Percentiles rank a stretch among this genome's conserved stretches.
phyloP scores from a whole-genome alignment of 2,797 vertebrate species.

The Spizella passerina region DNA sequence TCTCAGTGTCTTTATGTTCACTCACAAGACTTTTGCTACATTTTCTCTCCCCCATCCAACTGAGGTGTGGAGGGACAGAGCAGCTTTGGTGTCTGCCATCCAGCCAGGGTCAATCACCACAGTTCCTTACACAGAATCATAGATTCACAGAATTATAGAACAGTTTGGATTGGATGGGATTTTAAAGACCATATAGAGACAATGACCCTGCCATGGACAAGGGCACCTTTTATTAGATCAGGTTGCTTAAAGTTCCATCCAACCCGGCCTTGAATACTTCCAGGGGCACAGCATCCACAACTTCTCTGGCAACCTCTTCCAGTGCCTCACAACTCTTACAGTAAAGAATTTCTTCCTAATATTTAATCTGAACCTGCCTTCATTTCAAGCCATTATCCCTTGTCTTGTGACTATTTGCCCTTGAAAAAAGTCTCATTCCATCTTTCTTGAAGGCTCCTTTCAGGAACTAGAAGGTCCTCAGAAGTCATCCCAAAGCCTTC shows the following conservation, averaged over 20 bases:
- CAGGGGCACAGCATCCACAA: neutral
- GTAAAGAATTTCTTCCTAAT: neutral
- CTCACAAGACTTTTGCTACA: neutral
- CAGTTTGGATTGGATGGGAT: neutral
- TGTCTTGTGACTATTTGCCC: neutral
- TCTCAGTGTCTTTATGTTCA: rapidly evolving
- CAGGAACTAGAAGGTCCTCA: neutral
- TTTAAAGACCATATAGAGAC: neutral
- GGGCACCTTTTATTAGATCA: neutral
- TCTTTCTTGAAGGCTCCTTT: neutral
- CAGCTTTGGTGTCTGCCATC: neutral
- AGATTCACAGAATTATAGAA: neutral
- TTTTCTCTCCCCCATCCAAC: neutral
- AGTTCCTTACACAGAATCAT: neutral
- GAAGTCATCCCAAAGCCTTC: neutral
- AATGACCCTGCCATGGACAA: neutral
- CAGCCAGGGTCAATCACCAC: neutral
- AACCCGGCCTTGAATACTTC: rapidly evolving
- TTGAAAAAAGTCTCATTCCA: neutral
- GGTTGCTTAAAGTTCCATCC: neutral
- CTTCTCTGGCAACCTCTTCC: neutral
- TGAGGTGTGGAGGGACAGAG: no score
- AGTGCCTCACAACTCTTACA: neutral
- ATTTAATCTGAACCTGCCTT: neutral
- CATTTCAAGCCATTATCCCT: neutral